Percentiles rank a stretch among this genome's conserved stretches.
phyloP scores from a whole-genome alignment of 2,888 invertebrate species.

The Cephus spinipes region DNA sequence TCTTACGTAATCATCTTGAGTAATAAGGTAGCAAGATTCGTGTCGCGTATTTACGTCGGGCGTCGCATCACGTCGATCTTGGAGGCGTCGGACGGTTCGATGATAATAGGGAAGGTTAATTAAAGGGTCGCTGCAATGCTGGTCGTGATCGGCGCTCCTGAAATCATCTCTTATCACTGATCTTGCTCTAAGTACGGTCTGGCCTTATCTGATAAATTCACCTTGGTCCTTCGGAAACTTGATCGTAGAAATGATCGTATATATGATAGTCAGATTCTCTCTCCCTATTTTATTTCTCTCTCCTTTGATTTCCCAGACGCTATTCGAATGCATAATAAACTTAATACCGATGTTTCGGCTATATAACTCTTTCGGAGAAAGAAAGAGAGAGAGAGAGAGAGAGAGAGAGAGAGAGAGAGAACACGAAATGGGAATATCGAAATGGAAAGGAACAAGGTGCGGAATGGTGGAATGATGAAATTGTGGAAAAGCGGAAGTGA shows the following conservation, averaged over 20 bases:
- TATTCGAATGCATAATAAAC: background rate
- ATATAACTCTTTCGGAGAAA: background rate
- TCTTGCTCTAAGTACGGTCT: background rate
- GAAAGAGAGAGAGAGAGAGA: background rate
- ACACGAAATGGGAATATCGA: background rate
- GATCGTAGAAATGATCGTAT: background rate
- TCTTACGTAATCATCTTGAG: background rate
- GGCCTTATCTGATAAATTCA: background rate
- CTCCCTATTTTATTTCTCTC: background rate
- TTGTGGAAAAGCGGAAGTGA: background rate
- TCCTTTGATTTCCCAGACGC: background rate
- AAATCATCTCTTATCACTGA: background rate
- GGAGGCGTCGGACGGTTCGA: conserved; percentile 27
- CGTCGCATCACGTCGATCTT: background rate
- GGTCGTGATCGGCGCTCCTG: background rate
- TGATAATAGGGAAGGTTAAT: conserved; percentile 37
- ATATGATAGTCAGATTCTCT: background rate
- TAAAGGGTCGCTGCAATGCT: conserved; percentile 18
- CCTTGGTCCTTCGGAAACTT: background rate
- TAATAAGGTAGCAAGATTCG: background rate
- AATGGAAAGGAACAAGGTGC: background rate
- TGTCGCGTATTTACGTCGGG: background rate
- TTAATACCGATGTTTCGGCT: background rate
- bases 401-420: background rate
- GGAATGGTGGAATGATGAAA: background rate